Conservation (phyloP, 2,888 invertebrate genomes). For the Cataglyphis altisquamis region DNA sequence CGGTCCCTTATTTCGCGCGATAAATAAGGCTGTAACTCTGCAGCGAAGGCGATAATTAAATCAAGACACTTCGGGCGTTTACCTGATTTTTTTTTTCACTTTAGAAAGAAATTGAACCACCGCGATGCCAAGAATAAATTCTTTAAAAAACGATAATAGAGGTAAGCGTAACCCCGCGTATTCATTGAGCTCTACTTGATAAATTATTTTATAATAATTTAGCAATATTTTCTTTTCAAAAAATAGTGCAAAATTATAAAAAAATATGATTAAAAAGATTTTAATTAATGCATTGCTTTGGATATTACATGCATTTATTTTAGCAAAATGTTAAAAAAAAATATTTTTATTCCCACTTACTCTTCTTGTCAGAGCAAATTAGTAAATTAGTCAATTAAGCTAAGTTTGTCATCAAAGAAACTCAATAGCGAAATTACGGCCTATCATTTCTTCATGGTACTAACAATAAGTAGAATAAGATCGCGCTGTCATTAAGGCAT, state of each 20-base stretch:
- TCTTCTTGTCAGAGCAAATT: not conserved
- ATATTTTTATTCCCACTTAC: not conserved
- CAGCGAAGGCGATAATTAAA: conserved; percentile 75
- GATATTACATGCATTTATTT: not conserved
- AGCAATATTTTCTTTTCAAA: conserved; percentile 1
- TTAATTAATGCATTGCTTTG: not conserved
- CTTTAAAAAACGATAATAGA: conserved; percentile 7
- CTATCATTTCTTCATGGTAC: conserved; percentile 33
- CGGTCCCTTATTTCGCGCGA: conserved; percentile 71
- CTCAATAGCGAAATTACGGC: conserved; percentile 14
- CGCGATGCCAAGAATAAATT: conserved; percentile 11
- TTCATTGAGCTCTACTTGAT: not conserved
- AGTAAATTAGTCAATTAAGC: conserved; percentile 31
- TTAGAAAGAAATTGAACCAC: conserved; percentile 43
- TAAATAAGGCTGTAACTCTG: conserved; percentile 75
- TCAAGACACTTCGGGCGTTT: conserved; percentile 68
- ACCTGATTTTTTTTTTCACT: conserved; percentile 47
- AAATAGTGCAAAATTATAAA: not conserved
- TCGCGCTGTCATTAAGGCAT: conserved; percentile 73
- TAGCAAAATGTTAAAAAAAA: no score
- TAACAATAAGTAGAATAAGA: conserved; percentile 51
- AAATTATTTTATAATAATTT: not conserved
- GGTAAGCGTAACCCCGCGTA: not conserved
- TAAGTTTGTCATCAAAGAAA: conserved; percentile 9
- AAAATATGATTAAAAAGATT: not conserved